Evolutionary conservation across 2,113 vertebrate species (phyloP).

Genomic region (Hemicordylus capensis): DNA sequence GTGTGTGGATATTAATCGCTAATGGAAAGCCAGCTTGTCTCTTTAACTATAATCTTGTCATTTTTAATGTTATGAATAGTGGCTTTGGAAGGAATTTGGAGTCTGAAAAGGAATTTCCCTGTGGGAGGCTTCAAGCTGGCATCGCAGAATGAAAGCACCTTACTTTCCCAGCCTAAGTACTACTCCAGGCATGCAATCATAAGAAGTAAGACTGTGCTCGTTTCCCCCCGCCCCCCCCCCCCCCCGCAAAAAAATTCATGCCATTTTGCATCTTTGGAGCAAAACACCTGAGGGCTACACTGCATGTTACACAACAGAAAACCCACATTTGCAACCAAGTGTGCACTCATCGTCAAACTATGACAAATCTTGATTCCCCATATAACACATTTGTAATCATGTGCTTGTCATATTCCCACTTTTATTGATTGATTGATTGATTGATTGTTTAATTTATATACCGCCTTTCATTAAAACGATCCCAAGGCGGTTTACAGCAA

Average conservation of each 20-base stretch:
- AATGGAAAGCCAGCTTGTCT: neutral
- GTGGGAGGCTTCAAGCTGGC: slow-evolving; percentile 57
- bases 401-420: too few relatives aligned
- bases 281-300: neutral
- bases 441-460: too few relatives aligned
- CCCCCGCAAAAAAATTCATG: neutral
- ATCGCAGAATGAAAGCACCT: slow-evolving; percentile 53
- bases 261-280: slow-evolving; percentile 5
- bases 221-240: neutral
- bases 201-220: slow-evolving; percentile 69
- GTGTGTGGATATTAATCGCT: neutral
- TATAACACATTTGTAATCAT: too few relatives aligned
- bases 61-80: slow-evolving; percentile 69
- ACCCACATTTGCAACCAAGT: neutral
- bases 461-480: too few relatives aligned
- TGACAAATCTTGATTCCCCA: too few relatives aligned
- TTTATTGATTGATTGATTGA: too few relatives aligned
- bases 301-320: neutral
- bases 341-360: neutral
- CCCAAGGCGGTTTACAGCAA: too few relatives aligned
- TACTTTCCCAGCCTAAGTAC: slow-evolving; percentile 71
- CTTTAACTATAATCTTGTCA: slow-evolving; percentile 14
- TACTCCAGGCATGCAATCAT: slow-evolving; percentile 76
- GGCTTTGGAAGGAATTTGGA: slow-evolving; percentile 75
- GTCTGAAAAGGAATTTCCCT: slow-evolving; percentile 66